These are phyloP conservation scores for Microctenopoma steveboyesi DNA, from an alignment of 2,797 vertebrate species.

Conservation along the genomic window DNA sequence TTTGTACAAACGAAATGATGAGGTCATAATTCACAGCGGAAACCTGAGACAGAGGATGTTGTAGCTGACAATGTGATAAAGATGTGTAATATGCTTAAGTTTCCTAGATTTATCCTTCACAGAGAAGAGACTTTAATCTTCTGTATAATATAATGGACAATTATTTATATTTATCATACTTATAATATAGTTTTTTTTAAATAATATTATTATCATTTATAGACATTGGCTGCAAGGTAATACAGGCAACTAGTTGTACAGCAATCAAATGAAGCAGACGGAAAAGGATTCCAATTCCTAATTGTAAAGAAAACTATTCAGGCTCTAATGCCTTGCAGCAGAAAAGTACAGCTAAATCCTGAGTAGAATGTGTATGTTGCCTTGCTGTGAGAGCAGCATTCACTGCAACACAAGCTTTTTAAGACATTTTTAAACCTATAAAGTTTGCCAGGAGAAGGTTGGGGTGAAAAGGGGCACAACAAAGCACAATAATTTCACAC, in stretches of 20 bases:
- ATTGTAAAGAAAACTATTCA: not conserved
- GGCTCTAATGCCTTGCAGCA: constrained; percentile 11
- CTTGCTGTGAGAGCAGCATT: not conserved
- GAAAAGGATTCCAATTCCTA: constrained; percentile 15
- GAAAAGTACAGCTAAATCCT: not conserved
- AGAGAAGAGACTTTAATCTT: constrained; percentile 73
- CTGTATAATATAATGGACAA: constrained; percentile 52
- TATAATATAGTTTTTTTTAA: constrained; percentile 44
- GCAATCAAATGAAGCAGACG: constrained; percentile 28
- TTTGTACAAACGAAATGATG: constrained; percentile 82
- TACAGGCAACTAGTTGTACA: constrained; percentile 21
- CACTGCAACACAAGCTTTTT: not conserved
- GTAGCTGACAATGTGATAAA: constrained; percentile 79
- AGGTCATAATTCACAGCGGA: constrained; percentile 80
- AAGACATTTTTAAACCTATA: too few relatives aligned
- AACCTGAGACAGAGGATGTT: constrained; percentile 75
- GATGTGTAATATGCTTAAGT: constrained; percentile 81
- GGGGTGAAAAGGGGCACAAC: too few relatives aligned
- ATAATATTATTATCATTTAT: constrained; percentile 47
- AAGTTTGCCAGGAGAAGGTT: too few relatives aligned
- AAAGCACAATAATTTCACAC: too few relatives aligned
- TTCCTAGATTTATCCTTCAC: constrained; percentile 77
- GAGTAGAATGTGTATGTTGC: not conserved
- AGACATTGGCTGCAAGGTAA: constrained; percentile 32
- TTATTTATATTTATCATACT: constrained; percentile 66